These are phyloP conservation scores for Dascillus cervinus DNA, from an alignment of 2,888 invertebrate genomes.

Conservation along the genomic window DNA sequence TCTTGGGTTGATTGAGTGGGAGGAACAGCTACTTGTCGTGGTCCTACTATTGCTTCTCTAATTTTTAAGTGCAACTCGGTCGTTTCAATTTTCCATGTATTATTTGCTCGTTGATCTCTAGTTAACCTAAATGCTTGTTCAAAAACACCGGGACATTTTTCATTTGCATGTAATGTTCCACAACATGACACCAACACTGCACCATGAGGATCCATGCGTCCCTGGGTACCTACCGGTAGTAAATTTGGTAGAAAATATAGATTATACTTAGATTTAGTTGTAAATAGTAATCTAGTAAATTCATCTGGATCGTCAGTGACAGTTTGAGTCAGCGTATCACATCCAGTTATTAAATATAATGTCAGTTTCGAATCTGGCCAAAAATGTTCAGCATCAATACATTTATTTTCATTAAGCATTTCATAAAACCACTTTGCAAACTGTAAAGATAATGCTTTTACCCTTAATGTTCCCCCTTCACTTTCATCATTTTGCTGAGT, in stretches of 20 bases:
- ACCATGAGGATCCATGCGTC: conserved; percentile 54
- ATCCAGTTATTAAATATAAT: conserved; percentile 28
- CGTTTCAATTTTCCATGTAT: conserved; percentile 63
- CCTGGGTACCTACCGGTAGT: conserved; percentile 48
- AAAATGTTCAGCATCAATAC: conserved; percentile 46
- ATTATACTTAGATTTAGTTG: conserved; percentile 39
- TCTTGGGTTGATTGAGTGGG: conserved; percentile 51
- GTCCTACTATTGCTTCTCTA: conserved; percentile 38
- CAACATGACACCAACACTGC: conserved; percentile 52
- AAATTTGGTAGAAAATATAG: conserved; percentile 56
- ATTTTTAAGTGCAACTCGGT: conserved; percentile 44
- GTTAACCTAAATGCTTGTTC: conserved; percentile 58
- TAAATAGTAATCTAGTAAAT: conserved; percentile 37
- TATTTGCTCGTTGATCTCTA: conserved; percentile 52
- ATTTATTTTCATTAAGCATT: conserved; percentile 38
- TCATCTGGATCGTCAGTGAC: conserved; percentile 31
- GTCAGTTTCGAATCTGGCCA: conserved; percentile 46
- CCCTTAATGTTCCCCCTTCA: conserved; percentile 10
- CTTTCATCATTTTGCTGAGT: not conserved
- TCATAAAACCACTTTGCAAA: conserved; percentile 54
- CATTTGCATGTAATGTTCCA: conserved; percentile 53
- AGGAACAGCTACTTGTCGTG: conserved; percentile 60
- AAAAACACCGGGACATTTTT: conserved; percentile 52
- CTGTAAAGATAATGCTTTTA: conserved; percentile 46
- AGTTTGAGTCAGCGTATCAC: conserved; percentile 23